A percentile compares a stretch with the other conserved stretches of the same genome.
phyloP scores from a whole-genome alignment of 2,113 vertebrate species.

The Mormyrus iriodes region DNA sequence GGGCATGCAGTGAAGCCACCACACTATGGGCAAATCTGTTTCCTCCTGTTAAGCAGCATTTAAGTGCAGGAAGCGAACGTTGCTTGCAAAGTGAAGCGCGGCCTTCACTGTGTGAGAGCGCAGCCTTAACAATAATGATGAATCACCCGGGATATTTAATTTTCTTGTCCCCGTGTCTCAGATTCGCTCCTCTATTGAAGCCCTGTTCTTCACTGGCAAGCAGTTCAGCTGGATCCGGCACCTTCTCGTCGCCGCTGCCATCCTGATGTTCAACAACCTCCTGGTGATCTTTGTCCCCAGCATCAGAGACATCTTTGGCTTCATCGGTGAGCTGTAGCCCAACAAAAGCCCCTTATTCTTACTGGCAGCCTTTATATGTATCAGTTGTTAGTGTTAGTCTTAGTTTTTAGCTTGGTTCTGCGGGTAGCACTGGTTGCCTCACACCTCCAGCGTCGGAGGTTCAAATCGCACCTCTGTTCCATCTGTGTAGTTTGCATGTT shows the following conservation, averaged over 20 bases:
- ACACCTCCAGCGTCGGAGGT: background rate
- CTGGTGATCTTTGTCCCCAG: conserved; percentile 93
- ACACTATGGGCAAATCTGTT: background rate
- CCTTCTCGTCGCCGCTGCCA: conserved; percentile 72
- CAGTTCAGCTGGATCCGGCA: conserved; percentile 92
- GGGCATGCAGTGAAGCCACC: background rate
- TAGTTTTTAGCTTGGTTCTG: background rate
- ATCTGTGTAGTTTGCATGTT: background rate
- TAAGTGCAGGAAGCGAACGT: background rate
- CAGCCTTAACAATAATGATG: background rate
- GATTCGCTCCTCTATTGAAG: conserved; percentile 87
- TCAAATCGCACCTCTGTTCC: background rate
- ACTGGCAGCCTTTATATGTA: background rate
- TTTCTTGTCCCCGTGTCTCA: conserved; percentile 38
- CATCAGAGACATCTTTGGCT: conserved; percentile 97
- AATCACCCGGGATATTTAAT: background rate
- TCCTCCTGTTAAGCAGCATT: background rate
- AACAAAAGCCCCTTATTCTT: background rate
- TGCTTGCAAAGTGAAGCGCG: too few relatives aligned
- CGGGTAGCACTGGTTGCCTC: background rate
- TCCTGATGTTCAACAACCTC: conserved; percentile 78
- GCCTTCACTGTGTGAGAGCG: background rate
- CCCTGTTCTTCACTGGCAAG: conserved; percentile 75
- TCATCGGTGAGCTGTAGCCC: conserved; percentile 75
- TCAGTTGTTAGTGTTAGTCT: background rate